Evolutionary conservation across 1,140 invertebrate genomes (phyloP).

Genomic region (Cyclargus thomasi): DNA sequence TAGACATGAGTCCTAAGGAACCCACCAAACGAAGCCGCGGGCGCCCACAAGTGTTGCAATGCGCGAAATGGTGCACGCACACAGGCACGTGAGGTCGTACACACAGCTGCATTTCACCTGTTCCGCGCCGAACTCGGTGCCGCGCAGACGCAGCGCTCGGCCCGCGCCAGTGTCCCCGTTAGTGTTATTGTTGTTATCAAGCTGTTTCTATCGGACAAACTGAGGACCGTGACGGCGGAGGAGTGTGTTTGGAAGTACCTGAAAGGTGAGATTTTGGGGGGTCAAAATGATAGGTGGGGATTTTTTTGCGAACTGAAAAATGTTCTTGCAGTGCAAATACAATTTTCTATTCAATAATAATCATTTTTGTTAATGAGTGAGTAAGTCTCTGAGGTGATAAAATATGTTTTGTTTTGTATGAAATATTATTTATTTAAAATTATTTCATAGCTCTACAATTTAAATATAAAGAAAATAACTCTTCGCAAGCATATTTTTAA

Average conservation of each 20-base stretch:
- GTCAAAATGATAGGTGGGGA: constrained; percentile 14
- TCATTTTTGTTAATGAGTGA: no score
- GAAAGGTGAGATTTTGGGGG: constrained; percentile 53
- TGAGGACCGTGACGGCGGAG: constrained; percentile 61
- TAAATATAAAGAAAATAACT: no score
- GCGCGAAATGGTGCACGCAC: constrained; percentile 67
- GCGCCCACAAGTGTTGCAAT: constrained; percentile 33
- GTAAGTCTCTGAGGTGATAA: no score
- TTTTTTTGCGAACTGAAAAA: not conserved
- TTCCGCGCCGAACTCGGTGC: constrained; percentile 47
- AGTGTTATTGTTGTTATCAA: constrained; percentile 53
- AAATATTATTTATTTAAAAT: no score
- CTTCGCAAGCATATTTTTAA: no score
- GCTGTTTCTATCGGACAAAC: constrained; percentile 54
- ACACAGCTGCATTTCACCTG: constrained; percentile 69
- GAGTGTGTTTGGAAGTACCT: constrained; percentile 64
- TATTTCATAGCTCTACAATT: no score
- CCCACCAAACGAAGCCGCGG: constrained; percentile 45
- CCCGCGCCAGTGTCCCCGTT: constrained; percentile 44
- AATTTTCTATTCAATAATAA: no score
- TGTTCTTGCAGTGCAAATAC: no score
- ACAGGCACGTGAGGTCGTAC: constrained; percentile 45
- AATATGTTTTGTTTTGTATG: no score
- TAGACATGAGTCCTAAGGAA: no score
- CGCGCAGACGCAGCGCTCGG: constrained; percentile 33